A percentile compares a stretch with the other conserved stretches of the same genome.
Conservation (phyloP, 2,113 vertebrate genomes). For the Passerina amoena region DNA sequence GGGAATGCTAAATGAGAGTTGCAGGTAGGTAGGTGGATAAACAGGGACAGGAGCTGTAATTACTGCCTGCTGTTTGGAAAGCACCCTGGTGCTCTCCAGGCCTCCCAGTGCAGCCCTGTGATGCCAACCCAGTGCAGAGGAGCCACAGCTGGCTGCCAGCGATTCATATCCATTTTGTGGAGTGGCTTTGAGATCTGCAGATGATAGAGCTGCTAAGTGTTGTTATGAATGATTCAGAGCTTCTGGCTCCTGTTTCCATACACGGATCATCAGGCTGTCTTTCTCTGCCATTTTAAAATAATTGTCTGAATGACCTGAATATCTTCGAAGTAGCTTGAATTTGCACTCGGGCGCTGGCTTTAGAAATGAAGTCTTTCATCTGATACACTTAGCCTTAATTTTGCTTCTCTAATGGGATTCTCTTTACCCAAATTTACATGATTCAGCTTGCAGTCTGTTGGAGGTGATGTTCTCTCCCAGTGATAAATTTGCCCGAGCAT, state of each 20-base stretch:
- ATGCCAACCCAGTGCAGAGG: constrained; percentile 26
- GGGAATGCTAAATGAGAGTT: background rate
- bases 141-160: constrained; percentile 35
- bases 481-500: constrained; percentile 20
- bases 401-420: constrained; percentile 25
- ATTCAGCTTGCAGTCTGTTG: constrained; percentile 23
- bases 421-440: constrained; percentile 8
- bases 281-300: constrained; percentile 41
- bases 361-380: constrained; percentile 34
- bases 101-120: background rate
- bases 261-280: constrained; percentile 17
- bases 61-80: constrained; percentile 8
- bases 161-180: constrained; percentile 34
- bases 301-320: constrained; percentile 32
- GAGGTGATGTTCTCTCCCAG: background rate
- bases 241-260: constrained; percentile 5
- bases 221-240: constrained; percentile 59
- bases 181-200: constrained; percentile 35
- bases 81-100: constrained; percentile 21
- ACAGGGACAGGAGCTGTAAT: background rate
- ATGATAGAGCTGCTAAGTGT: constrained; percentile 27
- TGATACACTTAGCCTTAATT: constrained; percentile 21
- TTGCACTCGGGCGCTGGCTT: background rate
- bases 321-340: constrained; percentile 21
- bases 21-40: constrained; percentile 27